Evolutionary conservation across 2,797 vertebrate species (phyloP), one percentile per base, ranked within the genome.

Genomic region (Ctenopoma kingsleyae): DNA sequence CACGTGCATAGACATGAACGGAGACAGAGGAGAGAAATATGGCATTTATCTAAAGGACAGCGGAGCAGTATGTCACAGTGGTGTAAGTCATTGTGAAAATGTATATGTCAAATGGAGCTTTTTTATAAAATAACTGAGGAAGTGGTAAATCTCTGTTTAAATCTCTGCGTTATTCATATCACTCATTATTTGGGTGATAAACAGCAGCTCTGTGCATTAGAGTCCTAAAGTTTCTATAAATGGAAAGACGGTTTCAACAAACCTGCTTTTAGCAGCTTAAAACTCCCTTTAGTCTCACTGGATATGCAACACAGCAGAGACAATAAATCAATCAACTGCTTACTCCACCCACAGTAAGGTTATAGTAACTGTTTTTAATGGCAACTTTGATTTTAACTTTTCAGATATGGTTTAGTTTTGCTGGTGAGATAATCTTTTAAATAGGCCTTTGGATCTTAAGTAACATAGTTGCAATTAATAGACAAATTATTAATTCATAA

Each of bases 1-100:
- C 44, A 46, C 56, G 51, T 32, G 35, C 32, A 19, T 19, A 54
- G 40, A 48, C 12, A 32, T n/a, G 67, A 62, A 53, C n/a, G 13
- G 4, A 47, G 17, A 53, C 17, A 30, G 15, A 61, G 58, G 0
- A 13, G n/a, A 65, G 22, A 35, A 40, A 17, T 47, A n/a, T 19
- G 19, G 15, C 3, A 15, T 56, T 9, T 38, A 10, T 49, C 12
- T 19, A 54, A 55, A 71, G 47, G 6, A 38, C 36, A 13, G 9
- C 3, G 12, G 44, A 46, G 25, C 25, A 43, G 35, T 19, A n/a
- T 32, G 57, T 47, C 19, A 46, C 22, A 15, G 2, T 58, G 6
- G 47, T n/a, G 12, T 2, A 9, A 9, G 40, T 44, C 36, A 5
- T 40, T 52, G 47, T 67, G 38, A 43, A 54, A 20, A 58, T 46